Base-by-base conservation (phyloP, 2,888 invertebrate genomes). In the Drosophila helvetica region DNA sequence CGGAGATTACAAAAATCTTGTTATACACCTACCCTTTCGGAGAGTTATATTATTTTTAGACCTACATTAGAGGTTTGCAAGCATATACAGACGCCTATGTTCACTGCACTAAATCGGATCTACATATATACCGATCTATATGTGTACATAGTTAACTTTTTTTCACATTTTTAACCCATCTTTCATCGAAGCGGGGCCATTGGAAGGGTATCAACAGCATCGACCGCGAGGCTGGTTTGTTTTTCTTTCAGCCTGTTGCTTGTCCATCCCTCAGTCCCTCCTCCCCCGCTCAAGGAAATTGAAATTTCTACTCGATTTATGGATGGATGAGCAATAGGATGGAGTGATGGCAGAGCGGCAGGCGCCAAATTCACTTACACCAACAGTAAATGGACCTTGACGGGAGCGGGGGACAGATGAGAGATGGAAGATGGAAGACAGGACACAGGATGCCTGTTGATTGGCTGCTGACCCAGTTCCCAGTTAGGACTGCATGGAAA, bases 401-500 rank as follows among this genome's bases (percentile, higher is more conserved):
- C n/a, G n/a, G 38, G 12, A 3, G 33, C 33, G 12, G 5, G 33
- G 15, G 55, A 43, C 65, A n/a, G 33, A 30, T 2, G 6, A 8
- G 46, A 12, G 27, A 8, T 55, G 10, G 51, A n/a, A 6, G 30
- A 25, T 12, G 27, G 60, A 30, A 68, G 42, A 69, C 22, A 51
- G 66, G 51, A 66, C 51, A 33, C 63, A 63, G 63, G 67, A 63
- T 45, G 63, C 45, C 73, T 62, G 46, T 47, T 69, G 63, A 84
- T 76, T 79, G 77, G 68, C 60, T 62, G 57, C 25, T 75, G 78
- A 69, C 80, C 80, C 69, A 80, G 62, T 83, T 69, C 47, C 8
- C 52, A 50, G n/a, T 27, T 17, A 10, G 19, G 12, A 38, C 19
- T 27, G 27, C 46, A 33, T 15, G 5, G 12, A 4, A 33, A 38